phyloP scores from a whole-genome alignment of 1,140 invertebrate species.

The Heliconius himera region DNA sequence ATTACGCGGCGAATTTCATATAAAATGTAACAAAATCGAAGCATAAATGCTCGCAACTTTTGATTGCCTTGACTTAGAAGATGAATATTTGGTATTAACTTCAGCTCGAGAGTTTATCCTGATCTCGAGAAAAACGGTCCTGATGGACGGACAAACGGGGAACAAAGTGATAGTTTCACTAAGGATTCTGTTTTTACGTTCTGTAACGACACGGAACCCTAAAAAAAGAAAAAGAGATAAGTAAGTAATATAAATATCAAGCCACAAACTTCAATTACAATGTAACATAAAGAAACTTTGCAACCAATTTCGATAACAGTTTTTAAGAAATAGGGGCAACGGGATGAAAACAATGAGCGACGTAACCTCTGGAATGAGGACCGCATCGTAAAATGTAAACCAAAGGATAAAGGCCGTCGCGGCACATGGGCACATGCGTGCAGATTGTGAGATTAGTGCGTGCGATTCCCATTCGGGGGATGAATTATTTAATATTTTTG shows the following conservation, averaged over 20 bases:
- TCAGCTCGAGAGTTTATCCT: too few relatives aligned
- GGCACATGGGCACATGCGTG: too few relatives aligned
- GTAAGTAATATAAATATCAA: background rate
- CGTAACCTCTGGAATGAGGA: slow-evolving; percentile 22
- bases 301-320: slow-evolving; percentile 11
- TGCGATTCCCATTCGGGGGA: background rate
- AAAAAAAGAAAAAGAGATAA: background rate
- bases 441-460: too few relatives aligned
- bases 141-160: too few relatives aligned
- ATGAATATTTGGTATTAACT: too few relatives aligned
- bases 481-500: too few relatives aligned
- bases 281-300: background rate
- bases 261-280: background rate
- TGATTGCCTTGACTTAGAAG: too few relatives aligned
- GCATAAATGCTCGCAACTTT: too few relatives aligned
- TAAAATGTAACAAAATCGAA: too few relatives aligned
- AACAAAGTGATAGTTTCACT: background rate
- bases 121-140: too few relatives aligned
- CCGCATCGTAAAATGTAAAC: slow-evolving; percentile 25
- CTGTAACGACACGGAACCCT: background rate
- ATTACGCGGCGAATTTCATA: too few relatives aligned
- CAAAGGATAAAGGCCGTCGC: too few relatives aligned
- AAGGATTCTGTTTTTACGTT: background rate
- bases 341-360: slow-evolving; percentile 24
- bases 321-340: slow-evolving; percentile 31